These are phyloP conservation scores for Eledona agricola DNA, from an alignment of 2,888 invertebrate genomes.

Conservation along the genomic window DNA sequence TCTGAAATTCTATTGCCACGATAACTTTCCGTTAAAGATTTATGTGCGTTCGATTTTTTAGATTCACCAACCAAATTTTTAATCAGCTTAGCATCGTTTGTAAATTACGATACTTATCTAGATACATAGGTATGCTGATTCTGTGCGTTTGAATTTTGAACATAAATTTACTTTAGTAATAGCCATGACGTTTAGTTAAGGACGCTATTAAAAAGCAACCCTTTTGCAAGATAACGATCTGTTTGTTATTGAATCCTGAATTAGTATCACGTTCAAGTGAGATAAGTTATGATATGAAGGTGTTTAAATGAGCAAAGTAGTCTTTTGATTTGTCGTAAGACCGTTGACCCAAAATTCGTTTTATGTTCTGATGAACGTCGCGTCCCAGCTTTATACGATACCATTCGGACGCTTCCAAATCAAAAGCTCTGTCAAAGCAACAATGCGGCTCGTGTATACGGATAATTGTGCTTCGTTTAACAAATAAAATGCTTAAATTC, in stretches of 20 bases:
- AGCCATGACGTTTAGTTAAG: too few relatives aligned
- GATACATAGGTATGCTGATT: too few relatives aligned
- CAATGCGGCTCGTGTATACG: conserved; percentile 33
- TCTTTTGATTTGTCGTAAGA: conserved; percentile 23
- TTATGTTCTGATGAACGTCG: conserved; percentile 34
- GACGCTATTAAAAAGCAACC: too few relatives aligned
- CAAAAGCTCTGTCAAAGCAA: conserved; percentile 36
- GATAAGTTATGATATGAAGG: conserved; percentile 12
- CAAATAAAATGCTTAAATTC: conserved; percentile 35
- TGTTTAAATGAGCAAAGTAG: conserved; percentile 22
- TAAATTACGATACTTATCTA: too few relatives aligned
- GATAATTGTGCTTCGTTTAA: conserved; percentile 36
- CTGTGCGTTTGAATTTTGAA: too few relatives aligned
- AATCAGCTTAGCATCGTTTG: too few relatives aligned
- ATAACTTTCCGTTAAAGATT: too few relatives aligned
- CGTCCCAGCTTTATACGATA: conserved; percentile 37
- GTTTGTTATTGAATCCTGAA: not conserved
- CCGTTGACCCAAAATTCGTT: conserved; percentile 22
- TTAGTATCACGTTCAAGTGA: conserved; percentile 1
- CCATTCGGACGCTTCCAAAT: conserved; percentile 39
- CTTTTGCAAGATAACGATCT: too few relatives aligned
- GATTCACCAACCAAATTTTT: too few relatives aligned
- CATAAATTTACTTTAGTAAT: too few relatives aligned
- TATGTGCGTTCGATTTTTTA: too few relatives aligned
- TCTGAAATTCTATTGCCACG: too few relatives aligned